Base-by-base conservation (phyloP, 1,140 invertebrate genomes). In the Saccostrea echinata region DNA sequence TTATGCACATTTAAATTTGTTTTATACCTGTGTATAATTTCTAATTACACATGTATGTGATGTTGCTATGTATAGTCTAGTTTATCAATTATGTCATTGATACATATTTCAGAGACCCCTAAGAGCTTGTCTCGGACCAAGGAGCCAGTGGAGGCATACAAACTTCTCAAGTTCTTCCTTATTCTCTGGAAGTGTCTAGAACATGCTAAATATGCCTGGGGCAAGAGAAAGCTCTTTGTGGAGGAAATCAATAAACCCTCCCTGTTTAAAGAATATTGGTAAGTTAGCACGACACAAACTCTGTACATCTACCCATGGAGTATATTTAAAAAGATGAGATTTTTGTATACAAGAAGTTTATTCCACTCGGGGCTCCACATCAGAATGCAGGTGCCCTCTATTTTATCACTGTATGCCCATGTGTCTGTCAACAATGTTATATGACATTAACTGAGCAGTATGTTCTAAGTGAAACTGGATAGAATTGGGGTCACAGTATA, bases 131-230 rank as follows among this genome's bases (percentile, higher is more conserved):
- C 93, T n/a, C 88, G 92, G 9, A 93, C 91, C 53, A 88, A 89
- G 61, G 91, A 95, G 86, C 93, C 94, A 43, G 88, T 94, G 52
- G 92, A 94, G 68, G 88, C 94, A 3, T 95, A 94, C 85, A 86
- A 90, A 43, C 91, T 94, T 43, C 91, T 95, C n/a, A 93, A 91
- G 83, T 92, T 92, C 64, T 95, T 94, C 91, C 90, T 95, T 33
- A 84, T 93, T 57, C 90, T 94, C 12, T 95, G 94, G 94, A 94
- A 95, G 90, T 92, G 93, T 84, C 86, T 94, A 27, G 94, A 95
- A 88, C 90, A 93, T 61, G 55, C 93, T 0, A 95, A 94, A 83
- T 64, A 89, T 30, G 93, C 94, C 88, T 95, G 94, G 94, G 93
- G 93, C 6, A 85, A 88, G 43, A 88, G 92, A 11, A 92, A 91